Conservation (phyloP, 2,797 vertebrate genomes). For the Enteromius afrohamiltoni region DNA sequence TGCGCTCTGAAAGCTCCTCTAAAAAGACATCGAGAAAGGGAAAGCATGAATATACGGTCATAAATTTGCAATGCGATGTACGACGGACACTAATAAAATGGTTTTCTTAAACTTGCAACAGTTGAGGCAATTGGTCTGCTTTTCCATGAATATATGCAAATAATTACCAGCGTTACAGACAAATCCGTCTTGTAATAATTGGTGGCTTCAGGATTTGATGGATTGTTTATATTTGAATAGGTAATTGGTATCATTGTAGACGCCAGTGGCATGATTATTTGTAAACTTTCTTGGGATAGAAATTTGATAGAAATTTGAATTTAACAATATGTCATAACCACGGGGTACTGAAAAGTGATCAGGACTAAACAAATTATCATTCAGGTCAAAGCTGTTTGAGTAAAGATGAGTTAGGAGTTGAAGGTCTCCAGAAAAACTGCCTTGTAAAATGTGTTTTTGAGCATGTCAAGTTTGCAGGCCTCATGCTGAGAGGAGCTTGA, state of each 20-base stretch:
- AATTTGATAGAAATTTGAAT: slow-evolving; percentile 48
- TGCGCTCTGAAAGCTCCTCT: background rate
- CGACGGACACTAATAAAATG: background rate
- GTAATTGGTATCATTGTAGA: slow-evolving; percentile 45
- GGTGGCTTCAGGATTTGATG: slow-evolving; percentile 51
- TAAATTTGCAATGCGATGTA: background rate
- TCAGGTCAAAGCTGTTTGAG: background rate
- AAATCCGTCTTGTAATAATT: slow-evolving; percentile 64
- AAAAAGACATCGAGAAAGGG: background rate
- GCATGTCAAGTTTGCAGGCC: background rate
- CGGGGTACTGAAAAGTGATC: background rate
- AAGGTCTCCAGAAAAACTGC: background rate
- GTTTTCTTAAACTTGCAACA: background rate
- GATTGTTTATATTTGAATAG: slow-evolving; percentile 47
- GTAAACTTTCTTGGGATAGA: too few relatives aligned
- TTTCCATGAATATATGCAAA: slow-evolving; percentile 47
- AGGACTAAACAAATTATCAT: background rate
- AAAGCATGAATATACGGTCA: background rate
- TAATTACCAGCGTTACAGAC: slow-evolving; percentile 62
- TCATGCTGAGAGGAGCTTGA: background rate
- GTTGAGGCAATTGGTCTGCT: slow-evolving; percentile 20
- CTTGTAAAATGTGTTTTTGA: background rate
- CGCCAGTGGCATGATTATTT: slow-evolving; percentile 46
- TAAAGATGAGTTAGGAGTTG: background rate
- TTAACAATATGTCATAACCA: background rate